Percentiles rank a stretch among this genome's conserved stretches.
Evolutionary conservation across 2,113 vertebrate genomes (phyloP).

Genomic region (Chamaetylas fuelleborni): DNA sequence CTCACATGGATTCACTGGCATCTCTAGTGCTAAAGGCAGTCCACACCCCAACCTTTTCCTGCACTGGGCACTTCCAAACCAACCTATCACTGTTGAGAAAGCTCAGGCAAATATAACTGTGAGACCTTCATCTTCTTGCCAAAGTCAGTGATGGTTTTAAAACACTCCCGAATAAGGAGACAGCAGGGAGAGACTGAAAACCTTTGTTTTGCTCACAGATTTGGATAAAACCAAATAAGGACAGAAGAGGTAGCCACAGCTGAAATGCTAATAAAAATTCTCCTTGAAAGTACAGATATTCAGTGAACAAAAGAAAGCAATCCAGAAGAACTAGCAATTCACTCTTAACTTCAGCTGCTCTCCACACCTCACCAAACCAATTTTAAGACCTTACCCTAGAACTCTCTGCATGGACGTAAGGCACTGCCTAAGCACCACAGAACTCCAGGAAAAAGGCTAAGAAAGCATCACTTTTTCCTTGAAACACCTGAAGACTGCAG

Average conservation of each 20-base stretch:
- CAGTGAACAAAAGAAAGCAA: background rate
- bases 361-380: background rate
- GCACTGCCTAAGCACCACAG: background rate
- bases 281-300: background rate
- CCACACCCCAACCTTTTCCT: background rate
- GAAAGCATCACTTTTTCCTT: background rate
- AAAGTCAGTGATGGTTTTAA: background rate
- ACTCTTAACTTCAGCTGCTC: background rate
- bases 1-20: background rate
- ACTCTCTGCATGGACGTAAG: background rate
- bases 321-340: background rate
- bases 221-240: background rate
- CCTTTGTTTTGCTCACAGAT: background rate
- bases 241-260: background rate
- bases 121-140: background rate
- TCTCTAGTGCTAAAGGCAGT: background rate
- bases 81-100: background rate
- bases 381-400: background rate
- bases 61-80: rapidly evolving
- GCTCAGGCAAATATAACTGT: background rate
- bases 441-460: background rate
- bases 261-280: background rate
- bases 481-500: background rate
- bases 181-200: background rate
- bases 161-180: background rate